These are phyloP conservation scores for Acipenser transmontanus DNA, from an alignment of 2,797 vertebrate genomes.

Conservation along the genomic window DNA sequence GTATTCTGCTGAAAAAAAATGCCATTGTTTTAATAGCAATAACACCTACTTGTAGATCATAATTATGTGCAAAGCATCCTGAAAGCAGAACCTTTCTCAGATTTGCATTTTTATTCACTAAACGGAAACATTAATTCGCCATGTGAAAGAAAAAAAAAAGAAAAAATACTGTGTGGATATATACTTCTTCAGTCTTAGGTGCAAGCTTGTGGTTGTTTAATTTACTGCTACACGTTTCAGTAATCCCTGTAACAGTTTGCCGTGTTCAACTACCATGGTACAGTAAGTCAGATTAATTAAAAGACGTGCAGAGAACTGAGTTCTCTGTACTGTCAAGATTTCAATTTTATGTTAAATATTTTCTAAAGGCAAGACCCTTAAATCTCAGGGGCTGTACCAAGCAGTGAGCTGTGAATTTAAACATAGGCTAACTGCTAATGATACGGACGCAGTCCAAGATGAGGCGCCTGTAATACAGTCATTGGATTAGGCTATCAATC, in stretches of 20 bases:
- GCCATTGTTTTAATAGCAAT: conserved; percentile 14
- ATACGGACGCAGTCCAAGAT: conserved; percentile 73
- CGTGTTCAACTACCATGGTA: conserved; percentile 61
- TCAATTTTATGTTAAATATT: conserved; percentile 88
- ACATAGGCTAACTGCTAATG: conserved; percentile 86
- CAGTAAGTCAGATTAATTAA: conserved; percentile 77
- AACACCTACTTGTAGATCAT: conserved; percentile 17
- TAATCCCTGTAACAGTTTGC: conserved; percentile 57
- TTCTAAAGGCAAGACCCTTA: conserved; percentile 83
- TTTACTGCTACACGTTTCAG: conserved; percentile 59
- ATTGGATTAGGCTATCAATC: conserved; percentile 82
- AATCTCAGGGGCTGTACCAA: conserved; percentile 78
- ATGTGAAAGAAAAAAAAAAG: conserved; percentile 5
- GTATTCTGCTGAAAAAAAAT: neutral
- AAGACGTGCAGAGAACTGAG: conserved; percentile 63
- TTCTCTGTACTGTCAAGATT: conserved; percentile 78
- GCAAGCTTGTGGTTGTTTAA: conserved; percentile 55
- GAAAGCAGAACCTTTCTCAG: conserved; percentile 15
- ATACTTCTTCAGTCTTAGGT: conserved; percentile 33
- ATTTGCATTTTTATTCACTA: conserved; percentile 25
- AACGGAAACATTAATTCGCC: conserved; percentile 15
- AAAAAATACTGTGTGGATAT: conserved; percentile 22
- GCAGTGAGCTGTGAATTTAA: conserved; percentile 81
- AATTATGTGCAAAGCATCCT: conserved; percentile 17
- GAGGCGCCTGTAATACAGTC: conserved; percentile 73